These are phyloP conservation scores for Deilephila elpenor DNA, from an alignment of 2,888 invertebrate species.

Conservation along the genomic window DNA sequence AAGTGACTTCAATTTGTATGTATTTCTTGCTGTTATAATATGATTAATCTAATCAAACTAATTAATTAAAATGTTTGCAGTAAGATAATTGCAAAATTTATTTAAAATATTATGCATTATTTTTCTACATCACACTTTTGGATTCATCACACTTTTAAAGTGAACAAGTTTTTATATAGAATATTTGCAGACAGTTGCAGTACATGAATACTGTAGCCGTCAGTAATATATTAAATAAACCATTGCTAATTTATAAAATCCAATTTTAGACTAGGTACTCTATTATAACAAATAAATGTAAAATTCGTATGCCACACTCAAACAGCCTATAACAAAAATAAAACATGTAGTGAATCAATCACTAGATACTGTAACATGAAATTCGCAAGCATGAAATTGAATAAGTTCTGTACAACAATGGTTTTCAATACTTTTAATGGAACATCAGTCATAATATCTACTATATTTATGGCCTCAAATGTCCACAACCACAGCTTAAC, in stretches of 20 bases:
- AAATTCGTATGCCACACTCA: neutral
- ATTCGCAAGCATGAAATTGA: conserved; percentile 22
- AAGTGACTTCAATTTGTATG: neutral
- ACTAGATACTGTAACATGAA: conserved; percentile 9
- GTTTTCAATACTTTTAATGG: conserved; percentile 37
- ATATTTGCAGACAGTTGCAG: too few relatives aligned
- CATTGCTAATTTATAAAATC: too few relatives aligned
- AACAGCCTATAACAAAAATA: neutral
- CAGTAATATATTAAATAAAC: too few relatives aligned
- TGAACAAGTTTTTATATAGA: too few relatives aligned
- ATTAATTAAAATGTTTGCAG: neutral
- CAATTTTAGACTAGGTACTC: too few relatives aligned
- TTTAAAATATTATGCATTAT: too few relatives aligned
- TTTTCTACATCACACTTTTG: too few relatives aligned
- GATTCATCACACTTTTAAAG: too few relatives aligned
- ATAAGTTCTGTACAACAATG: conserved; percentile 57
- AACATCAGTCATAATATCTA: conserved; percentile 65
- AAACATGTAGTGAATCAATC: neutral
- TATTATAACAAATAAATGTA: too few relatives aligned
- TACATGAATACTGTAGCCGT: too few relatives aligned
- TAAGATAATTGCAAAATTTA: neutral
- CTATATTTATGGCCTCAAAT: conserved; percentile 64
- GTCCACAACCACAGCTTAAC: conserved; percentile 69
- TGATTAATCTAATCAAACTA: neutral
- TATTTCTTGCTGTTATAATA: neutral